Evolutionary conservation across 1,140 invertebrate species (phyloP).

Genomic region (Aricia agestis): DNA sequence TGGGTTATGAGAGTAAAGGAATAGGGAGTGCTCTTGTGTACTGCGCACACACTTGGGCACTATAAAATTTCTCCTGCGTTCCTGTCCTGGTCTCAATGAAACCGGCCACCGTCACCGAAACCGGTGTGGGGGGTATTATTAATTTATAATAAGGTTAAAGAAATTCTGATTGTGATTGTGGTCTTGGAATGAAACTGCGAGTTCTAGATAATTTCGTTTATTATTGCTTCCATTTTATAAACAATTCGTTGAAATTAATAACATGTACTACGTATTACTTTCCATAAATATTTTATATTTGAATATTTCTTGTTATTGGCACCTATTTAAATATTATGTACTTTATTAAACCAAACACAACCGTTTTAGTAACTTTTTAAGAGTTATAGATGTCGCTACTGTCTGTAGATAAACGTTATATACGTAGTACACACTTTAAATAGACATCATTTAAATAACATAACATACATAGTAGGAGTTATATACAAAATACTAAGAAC

Average conservation of each 20-base stretch:
- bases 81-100: too few species aligned
- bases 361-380: background rate
- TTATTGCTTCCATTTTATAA: slow-evolving; percentile 66
- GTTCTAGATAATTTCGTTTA: slow-evolving; percentile 41
- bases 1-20: too few species aligned
- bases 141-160: too few species aligned
- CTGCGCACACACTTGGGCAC: too few species aligned
- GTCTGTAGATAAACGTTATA: background rate
- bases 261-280: slow-evolving; percentile 26
- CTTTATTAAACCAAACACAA: background rate
- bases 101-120: too few species aligned
- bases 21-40: too few species aligned
- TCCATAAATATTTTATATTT: slow-evolving; percentile 32
- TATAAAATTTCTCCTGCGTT: too few species aligned
- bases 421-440: slow-evolving; percentile 11
- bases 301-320: background rate
- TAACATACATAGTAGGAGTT: slow-evolving; percentile 10
- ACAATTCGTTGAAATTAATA: slow-evolving; percentile 62
- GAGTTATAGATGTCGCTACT: background rate
- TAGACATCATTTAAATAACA: slow-evolving; percentile 10
- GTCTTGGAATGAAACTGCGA: background rate
- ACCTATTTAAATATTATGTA: background rate
- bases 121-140: too few species aligned
- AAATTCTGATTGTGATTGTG: too few species aligned
- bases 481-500: slow-evolving; percentile 37